A percentile compares a stretch with the other conserved stretches of the same genome.
phyloP scores from a whole-genome alignment of 2,113 vertebrate species.

The Sciurus niger region DNA sequence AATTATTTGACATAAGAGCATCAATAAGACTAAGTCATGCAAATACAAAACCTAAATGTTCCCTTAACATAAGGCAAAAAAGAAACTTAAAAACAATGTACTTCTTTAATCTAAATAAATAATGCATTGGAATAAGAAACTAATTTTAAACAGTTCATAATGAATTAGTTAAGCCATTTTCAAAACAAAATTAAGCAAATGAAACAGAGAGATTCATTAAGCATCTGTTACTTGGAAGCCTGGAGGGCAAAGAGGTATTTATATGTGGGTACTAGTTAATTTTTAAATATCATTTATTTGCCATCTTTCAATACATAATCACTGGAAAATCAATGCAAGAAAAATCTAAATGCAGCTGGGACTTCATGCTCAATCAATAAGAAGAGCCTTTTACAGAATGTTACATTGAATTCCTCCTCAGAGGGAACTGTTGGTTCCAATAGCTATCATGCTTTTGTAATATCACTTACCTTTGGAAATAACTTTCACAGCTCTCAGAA shows the following conservation, averaged over 20 bases:
- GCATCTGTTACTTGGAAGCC: constrained; percentile 53
- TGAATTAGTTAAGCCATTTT: constrained; percentile 64
- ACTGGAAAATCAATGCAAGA: constrained; percentile 62
- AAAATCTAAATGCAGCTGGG: background rate
- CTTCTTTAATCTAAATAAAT: constrained; percentile 75
- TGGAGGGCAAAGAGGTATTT: constrained; percentile 51
- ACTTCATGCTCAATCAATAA: background rate
- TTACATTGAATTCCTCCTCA: background rate
- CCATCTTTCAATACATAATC: constrained; percentile 29
- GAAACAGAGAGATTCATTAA: constrained; percentile 75
- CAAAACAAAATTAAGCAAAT: constrained; percentile 72
- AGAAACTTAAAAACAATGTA: constrained; percentile 48
- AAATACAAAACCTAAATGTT: constrained; percentile 63
- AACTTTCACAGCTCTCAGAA: constrained; percentile 89
- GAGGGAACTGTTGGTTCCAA: background rate
- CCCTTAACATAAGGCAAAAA: constrained; percentile 65
- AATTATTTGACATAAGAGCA: constrained; percentile 54
- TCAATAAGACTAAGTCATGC: constrained; percentile 54
- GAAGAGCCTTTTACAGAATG: background rate
- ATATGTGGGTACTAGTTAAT: constrained; percentile 34
- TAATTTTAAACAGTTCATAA: constrained; percentile 60
- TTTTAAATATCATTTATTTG: constrained; percentile 63
- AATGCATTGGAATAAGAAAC: constrained; percentile 63
- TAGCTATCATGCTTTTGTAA: background rate
- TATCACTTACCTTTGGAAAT: constrained; percentile 89